Base-by-base conservation (phyloP, 2,888 invertebrate genomes). In the Phengaris arion region DNA sequence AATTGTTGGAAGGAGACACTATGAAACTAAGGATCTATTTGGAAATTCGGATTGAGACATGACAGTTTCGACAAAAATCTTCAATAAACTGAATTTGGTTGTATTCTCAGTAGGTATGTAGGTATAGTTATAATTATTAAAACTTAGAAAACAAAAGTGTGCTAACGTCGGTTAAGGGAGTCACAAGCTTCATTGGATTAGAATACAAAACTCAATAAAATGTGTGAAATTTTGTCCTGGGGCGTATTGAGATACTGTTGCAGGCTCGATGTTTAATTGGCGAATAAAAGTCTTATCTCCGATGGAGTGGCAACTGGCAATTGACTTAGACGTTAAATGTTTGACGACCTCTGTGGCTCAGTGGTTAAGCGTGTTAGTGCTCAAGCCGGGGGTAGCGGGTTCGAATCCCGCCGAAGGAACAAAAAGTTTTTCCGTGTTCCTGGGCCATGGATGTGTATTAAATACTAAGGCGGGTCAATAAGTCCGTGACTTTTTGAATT, bases 131-230 rank as follows among this genome's bases (percentile, higher is more conserved):
- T 22, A 10, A 8, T 59, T 10, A 59, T 22, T 22, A 7, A 6
- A 22, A 9, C 9, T 4, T 9, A 45, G 35, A 35, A 64, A 12
- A 64, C 6, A 2, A 6, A 64, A 64, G 6, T 64, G 13, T 6
- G 35, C 13, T 22, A 0, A 45, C 35, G 22, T 35, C 35, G 35
- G 35, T 35, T 35, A 22, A 35, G 35, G 35, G 45, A 64, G 64
- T 45, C 35, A 13, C 12, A 10, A 35, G 13, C 64, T 64, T 64
- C 35, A 64, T 64, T 59, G 59, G 59, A 59, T 22, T 64, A 35
- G 15, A 59, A 64, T 64, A 35, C 64, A 64, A 64, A 64, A 64
- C 10, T 12, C 64, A 64, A 35, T 64, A 64, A 45, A 64, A 64
- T 64, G 64, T 64, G 64, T 64, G 13, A 64, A 64, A 64, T 35